Conservation (phyloP, 1,140 invertebrate species). For the Calephelis virginiensis region DNA sequence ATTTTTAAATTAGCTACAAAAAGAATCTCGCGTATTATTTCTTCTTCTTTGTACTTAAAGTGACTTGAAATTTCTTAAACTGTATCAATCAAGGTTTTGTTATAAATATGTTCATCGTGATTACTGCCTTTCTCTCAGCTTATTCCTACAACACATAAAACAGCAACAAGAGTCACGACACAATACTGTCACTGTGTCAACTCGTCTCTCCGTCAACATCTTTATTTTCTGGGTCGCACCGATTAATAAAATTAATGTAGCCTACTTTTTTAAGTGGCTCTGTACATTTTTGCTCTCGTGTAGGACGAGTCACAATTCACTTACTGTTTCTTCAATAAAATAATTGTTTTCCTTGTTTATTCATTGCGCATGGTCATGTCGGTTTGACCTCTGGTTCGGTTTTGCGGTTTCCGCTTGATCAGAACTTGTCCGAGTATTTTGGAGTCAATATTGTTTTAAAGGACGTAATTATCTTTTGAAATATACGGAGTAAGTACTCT, state of each 20-base stretch:
- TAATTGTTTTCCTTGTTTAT: conserved; percentile 36
- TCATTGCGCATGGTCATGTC: conserved; percentile 29
- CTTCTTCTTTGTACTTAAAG: no score
- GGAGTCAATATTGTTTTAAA: not conserved
- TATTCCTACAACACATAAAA: not conserved
- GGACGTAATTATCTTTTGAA: not conserved
- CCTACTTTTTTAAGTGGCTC: conserved; percentile 57
- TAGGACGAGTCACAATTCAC: conserved; percentile 30
- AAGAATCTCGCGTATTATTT: no score
- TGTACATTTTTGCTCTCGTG: conserved; percentile 39
- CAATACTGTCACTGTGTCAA: conserved; percentile 33
- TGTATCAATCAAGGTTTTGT: no score
- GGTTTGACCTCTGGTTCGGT: conserved; percentile 20
- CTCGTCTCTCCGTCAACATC: conserved; percentile 49
- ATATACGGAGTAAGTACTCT: no score
- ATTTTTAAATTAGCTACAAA: no score
- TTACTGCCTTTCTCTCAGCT: no score
- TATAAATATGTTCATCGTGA: no score
- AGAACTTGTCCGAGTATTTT: not conserved
- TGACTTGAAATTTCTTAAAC: no score
- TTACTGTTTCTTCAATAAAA: conserved; percentile 23
- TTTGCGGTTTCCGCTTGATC: conserved; percentile 24
- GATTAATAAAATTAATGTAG: conserved; percentile 72
- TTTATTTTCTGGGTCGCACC: conserved; percentile 68
- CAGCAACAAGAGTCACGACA: conserved; percentile 13